Conservation (phyloP, 2,888 invertebrate species). For the Scaptomyza cyrtandrae region DNA sequence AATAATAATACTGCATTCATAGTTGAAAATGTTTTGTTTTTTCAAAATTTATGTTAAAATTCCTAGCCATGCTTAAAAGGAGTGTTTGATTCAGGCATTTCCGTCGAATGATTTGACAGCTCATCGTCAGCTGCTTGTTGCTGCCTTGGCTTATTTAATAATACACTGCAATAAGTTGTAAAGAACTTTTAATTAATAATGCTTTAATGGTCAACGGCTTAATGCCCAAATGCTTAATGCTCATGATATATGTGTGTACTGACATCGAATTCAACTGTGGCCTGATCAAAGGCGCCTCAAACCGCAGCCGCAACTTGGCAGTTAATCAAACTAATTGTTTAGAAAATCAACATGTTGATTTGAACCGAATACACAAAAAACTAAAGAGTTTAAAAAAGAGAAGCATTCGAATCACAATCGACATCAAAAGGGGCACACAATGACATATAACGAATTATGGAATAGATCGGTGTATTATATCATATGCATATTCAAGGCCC, state of each 20-base stretch:
- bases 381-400: constrained; percentile 4
- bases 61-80: no score
- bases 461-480: constrained; percentile 55
- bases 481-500: constrained; percentile 74
- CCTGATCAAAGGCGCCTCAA: constrained; percentile 55
- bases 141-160: constrained; percentile 55
- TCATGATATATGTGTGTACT: constrained; percentile 46
- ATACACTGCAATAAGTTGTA: constrained; percentile 63
- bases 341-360: constrained; percentile 78
- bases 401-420: constrained; percentile 42
- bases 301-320: constrained; percentile 70
- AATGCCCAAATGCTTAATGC: constrained; percentile 48
- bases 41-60: no score
- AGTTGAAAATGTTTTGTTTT: no score
- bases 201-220: constrained; percentile 52
- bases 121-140: constrained; percentile 28
- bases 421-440: constrained; percentile 56
- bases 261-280: constrained; percentile 42
- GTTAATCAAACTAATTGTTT: constrained; percentile 79
- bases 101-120: constrained; percentile 47
- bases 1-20: no score
- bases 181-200: constrained; percentile 75
- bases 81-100: constrained; percentile 44
- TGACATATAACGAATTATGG: constrained; percentile 73
- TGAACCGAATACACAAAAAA: constrained; percentile 12